Conservation (phyloP, 2,888 invertebrate genomes). For the Meandrusa payeni region DNA sequence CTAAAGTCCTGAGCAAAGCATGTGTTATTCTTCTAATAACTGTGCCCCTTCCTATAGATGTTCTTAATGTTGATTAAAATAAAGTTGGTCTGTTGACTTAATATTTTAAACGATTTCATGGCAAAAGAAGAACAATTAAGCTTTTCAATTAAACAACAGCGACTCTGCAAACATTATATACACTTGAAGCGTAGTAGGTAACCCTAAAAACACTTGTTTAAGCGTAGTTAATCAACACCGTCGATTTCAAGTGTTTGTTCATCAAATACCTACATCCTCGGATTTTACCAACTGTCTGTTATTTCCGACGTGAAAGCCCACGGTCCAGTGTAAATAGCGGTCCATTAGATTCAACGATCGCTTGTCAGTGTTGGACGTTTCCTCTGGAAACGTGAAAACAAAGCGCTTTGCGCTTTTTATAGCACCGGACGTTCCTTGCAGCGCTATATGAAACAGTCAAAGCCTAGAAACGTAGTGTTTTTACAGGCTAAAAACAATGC, state of each 20-base stretch:
- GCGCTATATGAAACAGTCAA: slow-evolving; percentile 49
- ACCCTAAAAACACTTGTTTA: slow-evolving; percentile 11
- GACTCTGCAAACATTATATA: too few species aligned
- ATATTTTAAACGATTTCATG: too few species aligned
- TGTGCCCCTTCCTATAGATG: too few species aligned
- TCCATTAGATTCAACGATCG: slow-evolving; percentile 59
- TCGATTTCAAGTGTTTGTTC: slow-evolving; percentile 20
- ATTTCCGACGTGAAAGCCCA: slow-evolving; percentile 48
- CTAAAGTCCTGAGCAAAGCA: too few species aligned
- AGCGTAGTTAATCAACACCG: slow-evolving; percentile 12
- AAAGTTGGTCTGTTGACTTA: too few species aligned
- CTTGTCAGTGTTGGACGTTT: slow-evolving; percentile 57
- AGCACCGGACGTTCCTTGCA: slow-evolving; percentile 53
- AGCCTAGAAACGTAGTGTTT: slow-evolving; percentile 42
- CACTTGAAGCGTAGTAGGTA: background rate
- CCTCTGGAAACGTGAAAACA: slow-evolving; percentile 60
- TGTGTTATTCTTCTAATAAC: too few species aligned
- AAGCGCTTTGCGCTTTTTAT: slow-evolving; percentile 68
- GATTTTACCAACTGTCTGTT: slow-evolving; percentile 38
- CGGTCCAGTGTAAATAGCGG: slow-evolving; percentile 56
- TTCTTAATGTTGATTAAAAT: too few species aligned
- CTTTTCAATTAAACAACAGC: too few species aligned
- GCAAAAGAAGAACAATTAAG: too few species aligned
- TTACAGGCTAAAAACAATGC: slow-evolving; percentile 43
- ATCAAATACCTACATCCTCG: slow-evolving; percentile 27